phyloP scores from a whole-genome alignment of 2,113 vertebrate species.

The Casuarius casuarius region DNA sequence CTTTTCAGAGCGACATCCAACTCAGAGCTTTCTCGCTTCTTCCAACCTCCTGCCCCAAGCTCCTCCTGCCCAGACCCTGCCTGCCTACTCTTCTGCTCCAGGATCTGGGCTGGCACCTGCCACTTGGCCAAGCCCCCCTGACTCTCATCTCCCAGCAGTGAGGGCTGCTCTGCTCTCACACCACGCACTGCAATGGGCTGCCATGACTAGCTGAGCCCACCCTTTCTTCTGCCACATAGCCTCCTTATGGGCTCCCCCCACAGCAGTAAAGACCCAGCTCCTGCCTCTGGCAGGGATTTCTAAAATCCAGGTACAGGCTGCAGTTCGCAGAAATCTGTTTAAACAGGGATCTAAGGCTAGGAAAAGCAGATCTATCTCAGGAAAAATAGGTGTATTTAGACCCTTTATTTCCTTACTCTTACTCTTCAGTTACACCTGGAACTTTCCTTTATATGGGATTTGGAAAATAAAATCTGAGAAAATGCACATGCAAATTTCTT shows the following conservation, averaged over 20 bases:
- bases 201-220: not conserved
- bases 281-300: not conserved
- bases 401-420: not conserved
- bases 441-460: not conserved
- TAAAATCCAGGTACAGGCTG: not conserved
- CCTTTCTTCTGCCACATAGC: not conserved
- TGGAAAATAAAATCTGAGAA: not conserved
- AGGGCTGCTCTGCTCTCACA: not conserved
- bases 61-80: not conserved
- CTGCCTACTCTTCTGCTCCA: not conserved
- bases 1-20: not conserved
- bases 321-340: not conserved
- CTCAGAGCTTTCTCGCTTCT: fast-evolving
- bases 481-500: not conserved
- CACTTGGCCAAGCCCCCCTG: not conserved
- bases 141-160: not conserved
- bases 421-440: not conserved
- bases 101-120: not conserved
- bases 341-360: not conserved
- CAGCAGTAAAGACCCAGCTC: not conserved
- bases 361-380: not conserved
- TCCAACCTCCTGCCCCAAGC: not conserved
- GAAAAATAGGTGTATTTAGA: not conserved
- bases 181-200: not conserved
- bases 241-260: fast-evolving